A percentile compares a stretch with the other conserved stretches of the same genome.
phyloP scores from a whole-genome alignment of 2,113 vertebrate genomes.

The Alaudala cheleensis region DNA sequence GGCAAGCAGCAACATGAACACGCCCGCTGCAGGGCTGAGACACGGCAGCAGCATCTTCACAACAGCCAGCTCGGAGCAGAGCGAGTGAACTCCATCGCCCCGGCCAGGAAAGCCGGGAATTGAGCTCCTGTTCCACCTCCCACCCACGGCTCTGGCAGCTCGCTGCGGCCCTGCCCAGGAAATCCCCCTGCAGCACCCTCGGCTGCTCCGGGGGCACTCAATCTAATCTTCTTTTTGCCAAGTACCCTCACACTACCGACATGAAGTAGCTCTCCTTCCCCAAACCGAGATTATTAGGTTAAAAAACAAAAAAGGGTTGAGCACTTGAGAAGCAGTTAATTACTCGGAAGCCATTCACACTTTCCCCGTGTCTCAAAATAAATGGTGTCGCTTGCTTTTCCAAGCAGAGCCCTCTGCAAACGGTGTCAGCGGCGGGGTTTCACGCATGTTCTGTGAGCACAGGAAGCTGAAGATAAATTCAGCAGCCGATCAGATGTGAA shows the following conservation, averaged over 20 bases:
- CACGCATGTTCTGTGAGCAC: not conserved
- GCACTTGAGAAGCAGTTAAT: not conserved
- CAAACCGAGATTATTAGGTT: not conserved
- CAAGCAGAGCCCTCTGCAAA: not conserved
- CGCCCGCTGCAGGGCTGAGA: not conserved
- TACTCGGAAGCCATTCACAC: not conserved
- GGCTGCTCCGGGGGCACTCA: not conserved
- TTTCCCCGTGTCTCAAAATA: not conserved
- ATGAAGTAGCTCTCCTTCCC: not conserved
- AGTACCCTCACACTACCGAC: not conserved
- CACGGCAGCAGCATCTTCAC: not conserved
- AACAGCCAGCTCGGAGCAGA: not conserved
- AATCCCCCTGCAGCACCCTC: not conserved
- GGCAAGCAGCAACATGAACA: not conserved
- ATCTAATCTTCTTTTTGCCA: not conserved
- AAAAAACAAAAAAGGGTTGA: not conserved
- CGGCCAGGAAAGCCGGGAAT: not conserved
- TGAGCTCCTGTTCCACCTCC: not conserved
- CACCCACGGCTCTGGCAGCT: not conserved
- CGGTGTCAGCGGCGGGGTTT: not conserved
- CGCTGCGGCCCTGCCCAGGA: not conserved
- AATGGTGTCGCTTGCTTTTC: not conserved
- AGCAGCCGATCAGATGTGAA: not conserved
- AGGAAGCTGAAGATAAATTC: constrained; percentile 49
- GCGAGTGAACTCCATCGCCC: not conserved